A percentile compares a stretch with the other conserved stretches of the same genome.
These are phyloP conservation scores for Nemopilema nomurai DNA, from an alignment of 30 jellyfish, hydroid and myxozoan genomes.

Conservation along the genomic window DNA sequence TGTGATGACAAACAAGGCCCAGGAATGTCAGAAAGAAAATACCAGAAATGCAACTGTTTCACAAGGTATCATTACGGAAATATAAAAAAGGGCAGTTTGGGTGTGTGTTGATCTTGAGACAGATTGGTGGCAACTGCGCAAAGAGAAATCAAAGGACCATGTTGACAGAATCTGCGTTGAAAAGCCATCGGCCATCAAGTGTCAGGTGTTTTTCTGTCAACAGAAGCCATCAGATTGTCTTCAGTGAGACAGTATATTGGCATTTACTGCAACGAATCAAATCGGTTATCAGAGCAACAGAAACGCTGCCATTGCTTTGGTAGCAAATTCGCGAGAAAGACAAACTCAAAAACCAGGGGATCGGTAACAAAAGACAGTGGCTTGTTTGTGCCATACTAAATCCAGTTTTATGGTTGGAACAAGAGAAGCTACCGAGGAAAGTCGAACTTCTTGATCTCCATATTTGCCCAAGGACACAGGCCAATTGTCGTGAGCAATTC, in stretches of 20 bases:
- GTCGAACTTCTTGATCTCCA: too few relatives aligned
- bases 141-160: not conserved
- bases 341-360: too few relatives aligned
- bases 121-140: not conserved
- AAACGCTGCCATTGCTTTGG: not conserved
- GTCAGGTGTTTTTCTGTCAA: not conserved
- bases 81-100: too few relatives aligned
- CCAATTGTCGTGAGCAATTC: not conserved
- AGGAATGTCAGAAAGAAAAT: too few relatives aligned
- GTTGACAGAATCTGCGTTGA: not conserved
- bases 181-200: not conserved
- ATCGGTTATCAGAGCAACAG: not conserved
- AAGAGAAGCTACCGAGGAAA: too few relatives aligned
- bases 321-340: not conserved
- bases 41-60: too few relatives aligned
- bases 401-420: not conserved
- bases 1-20: too few relatives aligned
- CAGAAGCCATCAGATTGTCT: not conserved
- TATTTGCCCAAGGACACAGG: not conserved
- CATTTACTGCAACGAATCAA: not conserved
- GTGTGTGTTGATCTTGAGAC: not conserved
- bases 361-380: too few relatives aligned
- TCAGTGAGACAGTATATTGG: not conserved
- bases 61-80: too few relatives aligned
- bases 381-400: too few relatives aligned